phyloP scores from a whole-genome alignment of 1,140 invertebrate genomes.

The Drosophila funebris region DNA sequence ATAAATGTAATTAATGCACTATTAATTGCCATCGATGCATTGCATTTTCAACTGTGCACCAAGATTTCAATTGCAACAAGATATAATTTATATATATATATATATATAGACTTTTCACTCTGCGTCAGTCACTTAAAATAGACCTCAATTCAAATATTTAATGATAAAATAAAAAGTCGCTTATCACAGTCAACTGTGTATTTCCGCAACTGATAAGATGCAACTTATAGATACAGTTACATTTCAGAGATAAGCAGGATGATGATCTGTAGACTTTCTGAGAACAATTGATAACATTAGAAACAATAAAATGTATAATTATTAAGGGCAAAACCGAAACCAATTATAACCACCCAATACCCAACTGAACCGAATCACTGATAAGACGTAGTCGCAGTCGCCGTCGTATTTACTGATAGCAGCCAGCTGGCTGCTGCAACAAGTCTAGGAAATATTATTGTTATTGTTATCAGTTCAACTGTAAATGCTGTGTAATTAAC shows the following conservation, averaged over 20 bases:
- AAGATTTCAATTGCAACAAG: background rate
- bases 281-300: constrained; percentile 40
- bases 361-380: constrained; percentile 55
- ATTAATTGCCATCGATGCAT: constrained; percentile 6
- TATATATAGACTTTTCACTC: background rate
- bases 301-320: constrained; percentile 29
- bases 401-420: constrained; percentile 24
- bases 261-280: background rate
- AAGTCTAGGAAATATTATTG: constrained; percentile 2
- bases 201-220: constrained; percentile 39
- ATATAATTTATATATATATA: background rate
- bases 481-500: constrained; percentile 1
- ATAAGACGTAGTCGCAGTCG: constrained; percentile 47
- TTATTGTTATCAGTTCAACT: constrained; percentile 12
- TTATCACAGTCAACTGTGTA: constrained; percentile 14
- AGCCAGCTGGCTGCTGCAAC: constrained; percentile 7
- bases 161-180: constrained; percentile 22
- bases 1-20: constrained; percentile 19
- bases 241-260: constrained; percentile 22
- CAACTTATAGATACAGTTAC: constrained; percentile 19
- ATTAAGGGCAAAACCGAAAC: constrained; percentile 52
- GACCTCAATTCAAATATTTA: constrained; percentile 25
- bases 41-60: background rate
- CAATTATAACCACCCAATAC: constrained; percentile 54
- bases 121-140: constrained; percentile 29